Base-by-base conservation (phyloP, 2,797 vertebrate species). In the Microctenopoma steveboyesi region DNA sequence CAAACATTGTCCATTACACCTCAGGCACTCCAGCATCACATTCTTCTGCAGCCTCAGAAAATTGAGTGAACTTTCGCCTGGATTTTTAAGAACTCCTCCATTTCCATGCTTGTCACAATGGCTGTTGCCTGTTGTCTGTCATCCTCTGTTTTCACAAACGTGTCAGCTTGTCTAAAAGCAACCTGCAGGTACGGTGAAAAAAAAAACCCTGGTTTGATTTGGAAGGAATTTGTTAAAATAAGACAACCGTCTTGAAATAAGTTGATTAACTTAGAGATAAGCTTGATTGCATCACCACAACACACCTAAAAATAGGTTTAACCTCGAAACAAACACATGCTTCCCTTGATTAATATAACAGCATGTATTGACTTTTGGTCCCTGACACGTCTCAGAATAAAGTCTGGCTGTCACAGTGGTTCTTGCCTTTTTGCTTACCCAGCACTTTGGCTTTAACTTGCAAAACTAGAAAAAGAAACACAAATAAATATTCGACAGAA, bases 31-130 rank as follows among this genome's bases (percentile, higher is more conserved):
- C 55, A 49, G 47, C 58, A 48, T 82, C 66, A 58, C 74, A 74
- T 80, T 68, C 62, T 69, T 62, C 33, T 45, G 55, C 16, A n/a
- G 45, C 16, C 51, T 62, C 16, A 6, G 3, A 76, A 64, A 69
- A 69, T 69, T 12, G 39, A 64, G 47, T 80, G 52, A 81, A 73
- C 73, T 75, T 70, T 81, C 0, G 5, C 72, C 68, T 9, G 46
- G 14, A 72, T 77, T 27, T 5, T 25, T 52, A 50, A 43, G 28
- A 25, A 63, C 4, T 35, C n/a, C 6, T 6, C 4, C 28, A 16
- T 25, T 35, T 53, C 49, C 35, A 25, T 33, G 40, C 57, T 46
- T 45, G 50, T 56, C n/a, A 30, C 59, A 50, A 33, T 43, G n/a
- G 13, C 5, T 35, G 33, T 33, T 2, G 25, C 16, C 4, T 33